phyloP scores from a whole-genome alignment of 2,113 vertebrate genomes.

The Erythrocercus mccallii region DNA sequence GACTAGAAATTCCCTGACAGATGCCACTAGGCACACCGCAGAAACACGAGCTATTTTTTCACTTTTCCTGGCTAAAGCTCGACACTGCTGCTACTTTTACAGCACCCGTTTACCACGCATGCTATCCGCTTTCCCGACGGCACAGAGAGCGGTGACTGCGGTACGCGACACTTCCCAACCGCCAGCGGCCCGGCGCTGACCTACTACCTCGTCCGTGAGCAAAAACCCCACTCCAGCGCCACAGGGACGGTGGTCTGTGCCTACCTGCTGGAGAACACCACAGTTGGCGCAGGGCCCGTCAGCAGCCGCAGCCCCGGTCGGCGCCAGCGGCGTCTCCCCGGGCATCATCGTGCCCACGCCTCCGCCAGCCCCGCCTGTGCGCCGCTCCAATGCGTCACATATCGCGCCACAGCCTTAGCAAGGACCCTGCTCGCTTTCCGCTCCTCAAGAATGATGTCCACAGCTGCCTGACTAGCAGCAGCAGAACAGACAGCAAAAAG shows the following conservation, averaged over 20 bases:
- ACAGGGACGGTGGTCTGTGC: accelerated
- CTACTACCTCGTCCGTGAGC: accelerated
- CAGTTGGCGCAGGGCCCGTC: slow-evolving; percentile 84
- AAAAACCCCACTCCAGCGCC: not conserved
- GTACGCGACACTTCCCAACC: not conserved
- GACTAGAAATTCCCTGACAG: not conserved
- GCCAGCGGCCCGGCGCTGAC: not conserved
- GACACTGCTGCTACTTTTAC: not conserved
- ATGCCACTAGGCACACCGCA: not conserved
- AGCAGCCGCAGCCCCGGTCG: slow-evolving; percentile 73
- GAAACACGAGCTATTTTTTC: accelerated
- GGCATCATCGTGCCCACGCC: slow-evolving; percentile 85
- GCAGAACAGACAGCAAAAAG: no score
- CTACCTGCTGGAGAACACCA: slow-evolving; percentile 80
- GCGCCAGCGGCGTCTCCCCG: slow-evolving; percentile 82
- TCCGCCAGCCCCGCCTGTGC: accelerated
- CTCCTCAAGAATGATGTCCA: accelerated
- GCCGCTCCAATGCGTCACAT: not conserved
- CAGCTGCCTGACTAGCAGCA: not conserved
- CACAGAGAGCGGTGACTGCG: accelerated
- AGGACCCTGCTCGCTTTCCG: not conserved
- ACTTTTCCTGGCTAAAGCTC: no score
- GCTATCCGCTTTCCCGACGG: accelerated
- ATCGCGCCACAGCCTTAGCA: accelerated
- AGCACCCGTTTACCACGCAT: accelerated